Base-by-base conservation (phyloP, 2,888 invertebrate genomes). In the Eumacrocentrus americanus region DNA sequence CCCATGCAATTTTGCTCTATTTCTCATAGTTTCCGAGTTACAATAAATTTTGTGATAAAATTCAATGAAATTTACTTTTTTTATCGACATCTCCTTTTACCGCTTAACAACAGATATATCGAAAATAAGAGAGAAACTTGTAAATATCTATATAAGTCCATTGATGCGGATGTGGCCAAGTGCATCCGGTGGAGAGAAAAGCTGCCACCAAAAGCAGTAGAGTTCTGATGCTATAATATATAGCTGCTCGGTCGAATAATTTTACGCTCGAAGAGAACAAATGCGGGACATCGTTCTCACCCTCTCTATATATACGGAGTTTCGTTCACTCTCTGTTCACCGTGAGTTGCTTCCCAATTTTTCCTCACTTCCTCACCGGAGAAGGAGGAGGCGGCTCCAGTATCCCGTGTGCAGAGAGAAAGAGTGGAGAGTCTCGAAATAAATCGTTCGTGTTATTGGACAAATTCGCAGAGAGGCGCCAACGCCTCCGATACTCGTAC, bases 381-480 rank as follows among this genome's bases (percentile, higher is more conserved):
- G n/a, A n/a, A n/a, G n/a, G n/a, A n/a, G n/a, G n/a, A n/a, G n/a
- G n/a, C n/a, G n/a, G n/a, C n/a, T n/a, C 53, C 37, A 40, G 5
- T n/a, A 16, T 50, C 14, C 47, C 34, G 40, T 46, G n/a, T n/a
- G n/a, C n/a, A n/a, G n/a, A n/a, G n/a, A n/a, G n/a, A n/a, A n/a
- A 25, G 54, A 54, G 29, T 65, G 53, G 58, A 55, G 54, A 59
- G 56, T 58, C 50, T 34, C 18, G 29, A 64, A 62, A 66, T 67
- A 68, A 64, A 70, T 69, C 61, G 69, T 62, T 66, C 62, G 61
- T 58, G 65, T 66, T 70, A 68, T 70, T 69, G 67, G 58, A 61
- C 65, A 68, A 71, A 66, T 71, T 70, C 66, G 61, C 62, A n/a
- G n/a, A n/a, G 54, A 60, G 38, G 61, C 60, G 52, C 62, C 48